Evolutionary conservation across 2,888 invertebrate genomes (phyloP).

Genomic region (Aporophyla nigra): DNA sequence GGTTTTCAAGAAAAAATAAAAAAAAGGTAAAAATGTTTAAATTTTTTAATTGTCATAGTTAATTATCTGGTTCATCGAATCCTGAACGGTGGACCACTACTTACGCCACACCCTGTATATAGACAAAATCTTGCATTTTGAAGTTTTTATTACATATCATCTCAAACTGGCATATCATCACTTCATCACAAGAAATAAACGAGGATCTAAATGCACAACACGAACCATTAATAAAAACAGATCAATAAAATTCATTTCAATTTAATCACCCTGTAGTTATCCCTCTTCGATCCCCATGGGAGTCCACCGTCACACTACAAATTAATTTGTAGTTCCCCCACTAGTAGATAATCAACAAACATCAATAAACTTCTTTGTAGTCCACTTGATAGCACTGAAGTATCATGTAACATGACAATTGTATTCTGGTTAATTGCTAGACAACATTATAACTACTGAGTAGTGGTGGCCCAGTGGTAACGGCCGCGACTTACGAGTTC

Average conservation of each 20-base stretch:
- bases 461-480: too few relatives aligned
- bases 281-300: constrained; percentile 23
- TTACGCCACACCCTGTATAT: too few relatives aligned
- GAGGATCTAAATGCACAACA: constrained; percentile 16
- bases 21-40: too few relatives aligned
- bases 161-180: neutral
- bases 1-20: too few relatives aligned
- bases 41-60: too few relatives aligned
- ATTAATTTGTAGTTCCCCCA: constrained; percentile 56
- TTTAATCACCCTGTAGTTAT: constrained; percentile 45
- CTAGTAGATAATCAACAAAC: constrained; percentile 40
- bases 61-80: too few relatives aligned
- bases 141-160: too few relatives aligned
- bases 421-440: constrained; percentile 13
- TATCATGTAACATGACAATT: constrained; percentile 33
- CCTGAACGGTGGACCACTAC: too few relatives aligned
- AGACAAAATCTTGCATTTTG: too few relatives aligned
- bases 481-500: too few relatives aligned
- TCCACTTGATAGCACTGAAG: constrained; percentile 42
- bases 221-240: constrained; percentile 25
- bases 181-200: neutral
- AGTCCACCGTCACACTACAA: constrained; percentile 32
- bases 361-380: constrained; percentile 54
- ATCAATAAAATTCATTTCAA: constrained; percentile 54
- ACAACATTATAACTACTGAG: too few relatives aligned